Evolutionary conservation across 2,888 invertebrate genomes (phyloP).

Genomic region (Aphodius granarius): DNA sequence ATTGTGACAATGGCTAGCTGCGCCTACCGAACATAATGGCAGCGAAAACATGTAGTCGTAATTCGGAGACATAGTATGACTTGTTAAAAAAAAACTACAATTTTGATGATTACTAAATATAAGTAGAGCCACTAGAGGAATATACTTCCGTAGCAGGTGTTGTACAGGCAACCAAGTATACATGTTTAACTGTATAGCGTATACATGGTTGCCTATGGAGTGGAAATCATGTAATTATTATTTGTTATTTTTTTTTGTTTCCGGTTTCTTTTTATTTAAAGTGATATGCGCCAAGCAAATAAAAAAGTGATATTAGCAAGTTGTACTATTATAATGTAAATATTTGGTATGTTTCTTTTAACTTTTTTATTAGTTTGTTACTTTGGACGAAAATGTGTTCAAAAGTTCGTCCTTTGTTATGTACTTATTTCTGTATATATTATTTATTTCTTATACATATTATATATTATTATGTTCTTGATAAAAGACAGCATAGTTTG

Average conservation of each 20-base stretch:
- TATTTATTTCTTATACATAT: slow-evolving; percentile 39
- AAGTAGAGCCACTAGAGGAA: not conserved
- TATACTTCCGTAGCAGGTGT: too few relatives aligned
- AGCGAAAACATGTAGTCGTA: slow-evolving; percentile 19
- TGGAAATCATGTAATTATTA: not conserved
- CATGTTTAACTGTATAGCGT: not conserved
- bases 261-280: not conserved
- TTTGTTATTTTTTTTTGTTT: not conserved
- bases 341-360: slow-evolving; percentile 26
- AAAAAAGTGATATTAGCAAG: slow-evolving; percentile 26
- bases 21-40: slow-evolving; percentile 35
- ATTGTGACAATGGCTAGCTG: slow-evolving; percentile 54
- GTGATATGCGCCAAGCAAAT: slow-evolving; percentile 1
- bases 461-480: slow-evolving; percentile 19
- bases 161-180: not conserved
- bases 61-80: slow-evolving; percentile 23
- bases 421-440: slow-evolving; percentile 42
- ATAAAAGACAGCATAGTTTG: slow-evolving; percentile 22
- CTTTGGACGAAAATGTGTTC: slow-evolving; percentile 26
- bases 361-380: slow-evolving; percentile 27
- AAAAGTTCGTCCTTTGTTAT: slow-evolving; percentile 37
- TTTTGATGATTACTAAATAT: not conserved
- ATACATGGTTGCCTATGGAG: not conserved
- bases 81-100: slow-evolving; percentile 19
- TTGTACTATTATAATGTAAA: slow-evolving; percentile 27